phyloP scores from a whole-genome alignment of 2,797 vertebrate genomes.

The Danio kyathit region DNA sequence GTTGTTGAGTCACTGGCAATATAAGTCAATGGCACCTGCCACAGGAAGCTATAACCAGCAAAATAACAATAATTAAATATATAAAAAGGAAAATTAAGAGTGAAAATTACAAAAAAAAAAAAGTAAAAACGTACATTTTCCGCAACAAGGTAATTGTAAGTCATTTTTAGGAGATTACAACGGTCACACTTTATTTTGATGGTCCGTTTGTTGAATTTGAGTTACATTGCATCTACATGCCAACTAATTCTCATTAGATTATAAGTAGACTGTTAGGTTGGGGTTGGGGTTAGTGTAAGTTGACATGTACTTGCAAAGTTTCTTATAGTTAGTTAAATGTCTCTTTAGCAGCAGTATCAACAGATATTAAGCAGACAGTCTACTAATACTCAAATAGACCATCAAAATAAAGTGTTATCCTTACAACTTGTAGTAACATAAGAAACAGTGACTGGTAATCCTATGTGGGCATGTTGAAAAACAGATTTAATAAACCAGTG shows the following conservation, averaged over 20 bases:
- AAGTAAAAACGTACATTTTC: background rate
- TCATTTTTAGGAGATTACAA: background rate
- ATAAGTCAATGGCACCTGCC: constrained; percentile 92
- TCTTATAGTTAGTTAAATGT: too few relatives aligned
- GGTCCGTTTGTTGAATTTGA: too few relatives aligned
- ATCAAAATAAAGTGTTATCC: too few relatives aligned
- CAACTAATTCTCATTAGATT: too few relatives aligned
- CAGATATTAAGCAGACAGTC: too few relatives aligned
- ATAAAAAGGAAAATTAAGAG: background rate
- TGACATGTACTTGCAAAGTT: too few relatives aligned
- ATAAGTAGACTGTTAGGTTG: too few relatives aligned
- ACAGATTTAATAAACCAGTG: background rate
- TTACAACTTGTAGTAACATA: background rate
- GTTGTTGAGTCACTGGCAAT: constrained; percentile 83
- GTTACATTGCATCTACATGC: too few relatives aligned
- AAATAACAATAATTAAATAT: background rate
- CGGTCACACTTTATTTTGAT: too few relatives aligned
- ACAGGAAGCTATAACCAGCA: constrained; percentile 79
- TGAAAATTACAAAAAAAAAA: background rate
- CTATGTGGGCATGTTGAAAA: background rate
- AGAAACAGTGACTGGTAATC: background rate
- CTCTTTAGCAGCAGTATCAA: too few relatives aligned
- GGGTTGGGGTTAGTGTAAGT: too few relatives aligned
- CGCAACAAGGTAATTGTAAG: background rate
- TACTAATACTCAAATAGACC: too few relatives aligned